These are phyloP conservation scores for Perithous albicinctus DNA, from an alignment of 2,888 invertebrate genomes.

Conservation along the genomic window DNA sequence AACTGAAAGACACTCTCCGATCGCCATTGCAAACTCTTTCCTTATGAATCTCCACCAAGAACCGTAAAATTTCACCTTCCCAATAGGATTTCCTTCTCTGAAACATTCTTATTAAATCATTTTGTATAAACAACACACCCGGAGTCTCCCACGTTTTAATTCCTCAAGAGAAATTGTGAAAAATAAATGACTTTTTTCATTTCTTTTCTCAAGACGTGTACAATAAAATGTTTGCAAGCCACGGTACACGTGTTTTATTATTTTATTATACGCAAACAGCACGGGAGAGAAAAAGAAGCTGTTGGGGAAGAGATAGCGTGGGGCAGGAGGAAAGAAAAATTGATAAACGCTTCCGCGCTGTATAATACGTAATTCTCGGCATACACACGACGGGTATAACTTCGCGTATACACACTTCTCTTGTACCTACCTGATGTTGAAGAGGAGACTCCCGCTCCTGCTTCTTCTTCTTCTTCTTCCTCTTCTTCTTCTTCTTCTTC, in stretches of 20 bases:
- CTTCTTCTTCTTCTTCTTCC: slow-evolving; percentile 31
- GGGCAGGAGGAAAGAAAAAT: slow-evolving; percentile 35
- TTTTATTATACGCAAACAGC: slow-evolving; percentile 40
- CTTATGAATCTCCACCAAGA: not conserved
- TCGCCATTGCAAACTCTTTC: slow-evolving; percentile 47
- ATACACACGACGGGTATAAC: slow-evolving; percentile 30
- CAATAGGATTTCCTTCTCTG: not conserved
- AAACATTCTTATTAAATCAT: slow-evolving; percentile 3
- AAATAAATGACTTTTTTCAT: slow-evolving; percentile 15
- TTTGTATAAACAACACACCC: not conserved
- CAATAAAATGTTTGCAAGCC: slow-evolving; percentile 43
- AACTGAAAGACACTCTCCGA: slow-evolving; percentile 60
- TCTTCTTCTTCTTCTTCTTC: slow-evolving; percentile 11
- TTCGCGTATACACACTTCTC: slow-evolving; percentile 26
- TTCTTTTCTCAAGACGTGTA: slow-evolving; percentile 22
- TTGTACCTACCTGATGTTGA: slow-evolving; percentile 46
- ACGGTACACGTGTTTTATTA: slow-evolving; percentile 43
- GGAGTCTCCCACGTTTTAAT: not conserved
- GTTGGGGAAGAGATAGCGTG: not conserved
- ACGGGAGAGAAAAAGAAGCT: not conserved
- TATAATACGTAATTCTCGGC: slow-evolving; percentile 48
- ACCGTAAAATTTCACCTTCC: not conserved
- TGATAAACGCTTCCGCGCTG: slow-evolving; percentile 49
- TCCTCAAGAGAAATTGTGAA: not conserved
- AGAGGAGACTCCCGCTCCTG: slow-evolving; percentile 28